Evolutionary conservation across 2,113 vertebrate species (phyloP).

Genomic region (Reinhardtius hippoglossoides): DNA sequence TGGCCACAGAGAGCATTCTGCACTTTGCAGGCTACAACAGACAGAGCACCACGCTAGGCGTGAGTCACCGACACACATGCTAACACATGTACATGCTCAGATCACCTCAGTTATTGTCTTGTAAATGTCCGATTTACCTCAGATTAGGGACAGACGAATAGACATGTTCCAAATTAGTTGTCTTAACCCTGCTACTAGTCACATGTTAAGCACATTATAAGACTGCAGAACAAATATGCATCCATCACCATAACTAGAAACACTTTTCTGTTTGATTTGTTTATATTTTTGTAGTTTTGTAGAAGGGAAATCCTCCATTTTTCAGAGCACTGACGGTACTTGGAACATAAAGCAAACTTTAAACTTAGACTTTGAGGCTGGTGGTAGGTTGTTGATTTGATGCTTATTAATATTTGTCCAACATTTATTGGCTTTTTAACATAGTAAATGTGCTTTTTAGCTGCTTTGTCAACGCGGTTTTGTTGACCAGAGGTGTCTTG

Average conservation of each 20-base stretch:
- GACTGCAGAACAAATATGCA: background rate
- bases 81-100: background rate
- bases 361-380: background rate
- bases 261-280: background rate
- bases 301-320: too few species aligned
- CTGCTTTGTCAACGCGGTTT: constrained; percentile 38
- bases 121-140: constrained; percentile 4
- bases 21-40: constrained; percentile 96
- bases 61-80: constrained; percentile 74
- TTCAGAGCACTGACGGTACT: background rate
- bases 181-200: background rate
- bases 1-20: constrained; percentile 96
- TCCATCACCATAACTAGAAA: background rate
- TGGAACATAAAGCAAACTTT: background rate
- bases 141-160: background rate
- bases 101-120: background rate
- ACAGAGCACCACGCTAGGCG: constrained; percentile 94
- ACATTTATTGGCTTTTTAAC: constrained; percentile 33
- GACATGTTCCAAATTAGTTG: background rate
- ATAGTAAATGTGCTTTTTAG: constrained; percentile 15
- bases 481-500: constrained; percentile 13
- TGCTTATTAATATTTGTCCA: constrained; percentile 54
- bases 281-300: too few species aligned
- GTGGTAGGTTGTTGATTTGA: constrained; percentile 13
- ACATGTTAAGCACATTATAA: too few species aligned